These are phyloP conservation scores for Potamilus streckersoni DNA, from an alignment of 1,140 invertebrate genomes.

Conservation along the genomic window DNA sequence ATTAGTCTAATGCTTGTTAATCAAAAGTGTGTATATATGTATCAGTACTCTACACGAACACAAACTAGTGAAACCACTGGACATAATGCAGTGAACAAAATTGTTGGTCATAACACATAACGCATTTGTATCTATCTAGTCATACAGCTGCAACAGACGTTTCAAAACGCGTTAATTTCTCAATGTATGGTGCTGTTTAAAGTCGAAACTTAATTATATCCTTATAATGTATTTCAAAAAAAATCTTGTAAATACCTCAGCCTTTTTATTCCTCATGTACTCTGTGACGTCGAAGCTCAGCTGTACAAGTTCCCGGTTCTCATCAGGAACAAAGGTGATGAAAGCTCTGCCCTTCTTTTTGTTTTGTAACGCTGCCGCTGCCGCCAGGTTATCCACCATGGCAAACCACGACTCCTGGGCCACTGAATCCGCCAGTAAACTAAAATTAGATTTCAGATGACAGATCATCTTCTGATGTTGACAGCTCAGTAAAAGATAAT, in stretches of 20 bases:
- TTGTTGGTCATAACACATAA: too few relatives aligned
- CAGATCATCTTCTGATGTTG: neutral
- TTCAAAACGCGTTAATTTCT: too few relatives aligned
- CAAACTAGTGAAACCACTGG: too few relatives aligned
- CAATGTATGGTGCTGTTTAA: too few relatives aligned
- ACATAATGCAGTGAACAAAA: too few relatives aligned
- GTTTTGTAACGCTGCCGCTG: constrained; percentile 25
- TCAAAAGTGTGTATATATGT: too few relatives aligned
- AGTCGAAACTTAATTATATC: too few relatives aligned
- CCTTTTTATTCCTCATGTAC: constrained; percentile 39
- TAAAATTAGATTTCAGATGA: neutral
- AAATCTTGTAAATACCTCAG: constrained; percentile 33
- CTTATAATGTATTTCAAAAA: neutral
- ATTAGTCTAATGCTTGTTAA: too few relatives aligned
- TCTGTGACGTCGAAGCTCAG: constrained; percentile 48
- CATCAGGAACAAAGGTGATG: constrained; percentile 46
- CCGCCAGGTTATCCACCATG: constrained; percentile 41
- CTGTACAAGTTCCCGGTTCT: constrained; percentile 41
- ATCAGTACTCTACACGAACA: too few relatives aligned
- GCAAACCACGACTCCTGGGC: constrained; percentile 45
- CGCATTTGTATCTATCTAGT: too few relatives aligned
- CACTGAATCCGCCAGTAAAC: constrained; percentile 20
- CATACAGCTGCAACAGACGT: too few relatives aligned
- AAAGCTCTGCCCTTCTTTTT: constrained; percentile 37
- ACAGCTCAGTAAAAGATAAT: too few relatives aligned